These are phyloP conservation scores for Epiblema foenella DNA, from an alignment of 2,888 invertebrate genomes.

Conservation along the genomic window DNA sequence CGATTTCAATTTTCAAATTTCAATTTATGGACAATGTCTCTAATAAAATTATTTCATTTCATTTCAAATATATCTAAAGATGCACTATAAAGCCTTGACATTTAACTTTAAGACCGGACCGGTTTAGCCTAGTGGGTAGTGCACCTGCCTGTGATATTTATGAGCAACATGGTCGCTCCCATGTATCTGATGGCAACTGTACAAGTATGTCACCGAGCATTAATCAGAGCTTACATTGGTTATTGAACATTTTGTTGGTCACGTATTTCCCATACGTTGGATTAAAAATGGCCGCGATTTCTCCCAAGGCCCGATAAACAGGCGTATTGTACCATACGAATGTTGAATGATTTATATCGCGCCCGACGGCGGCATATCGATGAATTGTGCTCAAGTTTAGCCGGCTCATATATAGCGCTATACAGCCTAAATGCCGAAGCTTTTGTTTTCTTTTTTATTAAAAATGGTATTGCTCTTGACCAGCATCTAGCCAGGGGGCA, in stretches of 20 bases:
- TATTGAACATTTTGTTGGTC: neutral
- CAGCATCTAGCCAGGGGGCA: too few relatives aligned
- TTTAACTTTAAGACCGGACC: too few relatives aligned
- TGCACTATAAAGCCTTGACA: neutral
- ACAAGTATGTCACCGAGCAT: neutral
- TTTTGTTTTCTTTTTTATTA: too few relatives aligned
- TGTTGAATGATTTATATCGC: neutral
- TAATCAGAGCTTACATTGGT: neutral
- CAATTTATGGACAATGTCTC: too few relatives aligned
- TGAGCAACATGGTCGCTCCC: too few relatives aligned
- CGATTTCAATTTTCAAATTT: too few relatives aligned
- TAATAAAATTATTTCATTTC: too few relatives aligned
- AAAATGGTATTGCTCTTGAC: too few relatives aligned
- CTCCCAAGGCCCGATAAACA: constrained; percentile 1
- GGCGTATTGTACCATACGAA: neutral
- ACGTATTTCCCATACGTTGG: neutral
- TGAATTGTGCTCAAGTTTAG: constrained; percentile 4
- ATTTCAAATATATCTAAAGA: too few relatives aligned
- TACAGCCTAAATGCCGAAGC: neutral
- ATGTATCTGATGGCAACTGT: too few relatives aligned
- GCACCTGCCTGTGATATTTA: too few relatives aligned
- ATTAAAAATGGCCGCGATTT: neutral
- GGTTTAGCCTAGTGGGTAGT: too few relatives aligned
- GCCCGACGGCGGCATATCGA: constrained; percentile 1
- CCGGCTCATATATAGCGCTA: neutral